Base-by-base conservation (phyloP, 2,888 invertebrate species). In the Metallyticus violacea region DNA sequence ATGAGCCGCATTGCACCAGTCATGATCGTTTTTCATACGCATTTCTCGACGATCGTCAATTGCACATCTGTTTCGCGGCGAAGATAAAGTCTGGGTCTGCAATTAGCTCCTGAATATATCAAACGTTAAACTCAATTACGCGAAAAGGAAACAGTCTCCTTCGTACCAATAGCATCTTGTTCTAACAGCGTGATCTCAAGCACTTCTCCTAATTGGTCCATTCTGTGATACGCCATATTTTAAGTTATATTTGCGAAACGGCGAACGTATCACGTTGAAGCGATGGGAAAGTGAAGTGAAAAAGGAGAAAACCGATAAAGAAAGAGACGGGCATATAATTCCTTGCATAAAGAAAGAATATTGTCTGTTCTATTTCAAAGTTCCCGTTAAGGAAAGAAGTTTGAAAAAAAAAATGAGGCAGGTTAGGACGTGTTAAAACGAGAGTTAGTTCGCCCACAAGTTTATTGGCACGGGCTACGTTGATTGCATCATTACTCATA, bases 161-260 rank as follows among this genome's bases (percentile, higher is more conserved):
- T 27, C 26, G 22, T 27, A n/a, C 29, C 81, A 30, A 81, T 81
- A 30, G 28, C 30, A 81, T 29, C 30, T 28, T 30, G 79, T n/a
- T n/a, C 26, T 27, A 77, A 62, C 81, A 84, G 84, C 86, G 86
- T 85, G 86, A 86, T 78, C 29, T 28, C 25, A 26, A 22, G 84
- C 86, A 86, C 86, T 86, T 77, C 86, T 78, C 84, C 86, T 86
- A 86, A 86, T 86, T 86, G 86, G 86, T 79, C 79, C 80, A 27
- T 83, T 27, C 77, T 83, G 28, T 83, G 83, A 83, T 77, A 77
- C 25, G 83, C 77, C 28, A 83, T 83, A 83, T 77, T 83, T 83
- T 83, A 83, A 83, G 28, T 77, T 29, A 28, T 81, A 28, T n/a
- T n/a, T 25, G 81, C 25, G 28, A 81, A 30, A 81, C 30, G 30